Conservation (phyloP, 2,113 vertebrate genomes). For the Hemiprocne comata region DNA sequence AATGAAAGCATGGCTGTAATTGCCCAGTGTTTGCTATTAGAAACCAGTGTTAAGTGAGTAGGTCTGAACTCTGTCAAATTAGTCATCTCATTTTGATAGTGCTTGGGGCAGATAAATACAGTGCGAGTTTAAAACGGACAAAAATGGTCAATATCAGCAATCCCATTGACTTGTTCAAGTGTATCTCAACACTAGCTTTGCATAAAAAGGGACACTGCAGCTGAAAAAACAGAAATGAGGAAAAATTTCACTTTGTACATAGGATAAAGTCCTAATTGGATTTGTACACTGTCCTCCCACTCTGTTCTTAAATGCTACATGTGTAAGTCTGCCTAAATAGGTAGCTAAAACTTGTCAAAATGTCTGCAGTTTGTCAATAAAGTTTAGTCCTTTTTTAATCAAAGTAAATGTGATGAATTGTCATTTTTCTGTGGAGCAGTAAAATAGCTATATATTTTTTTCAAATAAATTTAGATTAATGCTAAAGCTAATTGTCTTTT, state of each 20-base stretch:
- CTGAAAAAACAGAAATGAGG: constrained; percentile 69
- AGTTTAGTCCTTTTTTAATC: constrained; percentile 96
- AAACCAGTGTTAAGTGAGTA: constrained; percentile 45
- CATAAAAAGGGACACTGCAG: constrained; percentile 89
- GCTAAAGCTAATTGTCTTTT: constrained; percentile 78
- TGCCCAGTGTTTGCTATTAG: constrained; percentile 56
- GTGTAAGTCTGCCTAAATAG: constrained; percentile 97
- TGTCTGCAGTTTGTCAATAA: constrained; percentile 97
- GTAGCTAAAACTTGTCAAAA: constrained; percentile 93
- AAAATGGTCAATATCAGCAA: constrained; percentile 21
- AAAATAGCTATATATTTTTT: constrained; percentile 75
- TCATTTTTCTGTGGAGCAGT: constrained; percentile 85
- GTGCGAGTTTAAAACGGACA: constrained; percentile 18
- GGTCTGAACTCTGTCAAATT: constrained; percentile 47
- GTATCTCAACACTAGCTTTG: constrained; percentile 79
- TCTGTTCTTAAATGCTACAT: constrained; percentile 86
- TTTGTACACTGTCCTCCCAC: constrained; percentile 86
- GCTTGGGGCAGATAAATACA: constrained; percentile 29
- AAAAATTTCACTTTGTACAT: constrained; percentile 85
- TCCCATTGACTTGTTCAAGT: constrained; percentile 69
- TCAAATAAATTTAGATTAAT: constrained; percentile 74
- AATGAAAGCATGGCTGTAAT: constrained; percentile 38
- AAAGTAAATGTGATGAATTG: constrained; percentile 92
- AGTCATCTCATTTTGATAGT: constrained; percentile 31
- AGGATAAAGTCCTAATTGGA: constrained; percentile 86